Base-by-base conservation (phyloP, 2,113 vertebrate species). In the Sula dactylatra region DNA sequence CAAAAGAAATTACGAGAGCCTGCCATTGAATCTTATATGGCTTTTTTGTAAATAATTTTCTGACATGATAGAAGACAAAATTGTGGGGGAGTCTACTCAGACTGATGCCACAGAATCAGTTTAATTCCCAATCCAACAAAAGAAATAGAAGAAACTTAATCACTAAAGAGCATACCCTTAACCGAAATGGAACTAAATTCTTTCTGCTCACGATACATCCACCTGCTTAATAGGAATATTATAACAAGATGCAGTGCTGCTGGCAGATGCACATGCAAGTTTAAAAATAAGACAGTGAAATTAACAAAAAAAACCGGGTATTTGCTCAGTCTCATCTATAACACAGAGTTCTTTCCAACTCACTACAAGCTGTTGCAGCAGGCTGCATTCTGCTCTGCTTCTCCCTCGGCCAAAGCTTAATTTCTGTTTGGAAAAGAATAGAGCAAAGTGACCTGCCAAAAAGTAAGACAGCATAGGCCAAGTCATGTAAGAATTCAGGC, bases 331-430 rank as follows among this genome's bases (percentile, higher is more conserved):
- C 74, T 94, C 66, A 76, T 96, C 91, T 95, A 91, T 96, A 96
- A 96, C 95, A 94, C n/a, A 77, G 89, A 95, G 93, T 96, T 96
- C 96, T 87, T 97, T 97, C 94, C 94, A 97, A 87, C 78, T 97
- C 91, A 90, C 95, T 94, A 85, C 97, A 97, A 97, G 94, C 96
- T 97, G 95, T 96, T 96, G 91, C 58, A 94, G 73, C 91, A 97
- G 86, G 94, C 86, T 95, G 83, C 91, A 91, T 97, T 97, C 95
- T 96, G 96, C 94, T 97, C 73, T 77, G 54, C 58, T 91, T 93
- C 66, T 96, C 54, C 54, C 86, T 96, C 4, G 95, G 93, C 94
- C 95, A 95, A 71, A 89, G 66, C 87, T 93, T 97, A 93, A 95
- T 97, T 94, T 97, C 96, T 95, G 22, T 84, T 97, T 93, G 86